Base-by-base conservation (phyloP, 2,888 invertebrate genomes). In the Strigamia crassipes region DNA sequence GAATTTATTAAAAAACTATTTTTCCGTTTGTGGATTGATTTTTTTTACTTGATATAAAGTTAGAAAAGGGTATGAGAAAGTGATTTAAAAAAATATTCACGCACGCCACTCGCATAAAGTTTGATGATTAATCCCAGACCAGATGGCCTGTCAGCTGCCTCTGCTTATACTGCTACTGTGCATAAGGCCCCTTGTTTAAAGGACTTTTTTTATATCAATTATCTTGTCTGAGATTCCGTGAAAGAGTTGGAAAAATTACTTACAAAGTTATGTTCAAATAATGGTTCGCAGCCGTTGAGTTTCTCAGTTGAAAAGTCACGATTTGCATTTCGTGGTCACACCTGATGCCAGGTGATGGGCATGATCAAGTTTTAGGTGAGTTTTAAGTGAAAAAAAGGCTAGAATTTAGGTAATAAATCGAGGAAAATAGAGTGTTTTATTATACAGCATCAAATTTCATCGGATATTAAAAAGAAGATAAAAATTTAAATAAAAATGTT, bases 131-230 rank as follows among this genome's bases (percentile, higher is more conserved):
- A 73, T 73, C 73, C 73, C 73, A 73, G 73, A 31, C 73, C 73
- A 73, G 73, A 73, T 73, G 73, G 73, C 73, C 73, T 73, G 73
- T 73, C 73, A 73, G 73, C 73, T 73, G 73, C 73, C 73, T 73
- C 73, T 31, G 23, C 73, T 73, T 73, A 51, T 56, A 31, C 31
- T 31, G 73, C 73, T 73, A 73, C 73, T 73, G 73, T 73, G 73
- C 73, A 73, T 73, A 73, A 73, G 31, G 73, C 15, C 73, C 31
- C 9, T 31, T 31, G 73, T 31, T 73, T 73, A 27, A 12, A 31
- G 73, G 61, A 27, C 2, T 27, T 31, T 27, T n/a, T 73, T 73
- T 73, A 27, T 73, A 73, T 31, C 73, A 73, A 73, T 73, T 31
- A 73, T 73, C 73, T 73, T 73, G 73, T 73, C 73, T 73, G 73